Percentiles rank a stretch among this genome's conserved stretches.
Evolutionary conservation across 2,113 vertebrate species (phyloP).

Genomic region (Perccottus glenii): DNA sequence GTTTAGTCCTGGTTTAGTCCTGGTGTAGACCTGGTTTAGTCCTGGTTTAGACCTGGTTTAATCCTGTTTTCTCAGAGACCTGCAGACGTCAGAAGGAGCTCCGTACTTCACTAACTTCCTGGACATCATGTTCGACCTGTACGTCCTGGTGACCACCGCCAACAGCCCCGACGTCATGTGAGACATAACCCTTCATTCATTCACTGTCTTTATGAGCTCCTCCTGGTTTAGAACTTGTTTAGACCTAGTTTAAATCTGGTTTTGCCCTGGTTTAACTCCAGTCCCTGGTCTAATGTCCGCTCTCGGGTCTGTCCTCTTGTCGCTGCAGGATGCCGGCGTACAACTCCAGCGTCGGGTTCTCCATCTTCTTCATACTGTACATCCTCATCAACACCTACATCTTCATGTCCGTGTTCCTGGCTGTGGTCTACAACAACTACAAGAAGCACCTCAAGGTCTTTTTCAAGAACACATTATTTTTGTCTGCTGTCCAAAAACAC

Average conservation of each 20-base stretch:
- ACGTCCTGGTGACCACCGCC: constrained; percentile 91
- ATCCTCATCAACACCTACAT: constrained; percentile 93
- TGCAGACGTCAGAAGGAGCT: constrained; percentile 81
- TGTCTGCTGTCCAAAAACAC: too few relatives aligned
- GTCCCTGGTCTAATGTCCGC: too few relatives aligned
- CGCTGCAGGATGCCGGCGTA: constrained; percentile 92
- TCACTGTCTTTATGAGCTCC: too few relatives aligned
- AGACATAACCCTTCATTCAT: constrained; percentile 9
- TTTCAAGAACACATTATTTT: neutral
- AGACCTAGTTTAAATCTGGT: too few relatives aligned
- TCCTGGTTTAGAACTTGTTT: too few relatives aligned
- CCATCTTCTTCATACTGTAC: constrained; percentile 90
- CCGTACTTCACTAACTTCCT: constrained; percentile 89
- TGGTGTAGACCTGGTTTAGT: neutral
- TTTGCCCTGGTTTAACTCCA: too few relatives aligned
- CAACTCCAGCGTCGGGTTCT: constrained; percentile 84
- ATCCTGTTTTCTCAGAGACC: constrained; percentile 71
- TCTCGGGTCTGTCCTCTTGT: neutral
- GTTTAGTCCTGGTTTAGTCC: too few relatives aligned
- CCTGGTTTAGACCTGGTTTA: too few relatives aligned
- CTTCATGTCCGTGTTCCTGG: constrained; percentile 97
- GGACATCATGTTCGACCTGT: constrained; percentile 89
- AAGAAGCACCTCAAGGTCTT: constrained; percentile 92
- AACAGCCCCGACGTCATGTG: constrained; percentile 96
- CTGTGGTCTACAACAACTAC: constrained; percentile 96